A percentile compares a stretch with the other conserved stretches of the same genome.
phyloP scores from a whole-genome alignment of 2,797 vertebrate species.

The Phyllotis vaccarum region DNA sequence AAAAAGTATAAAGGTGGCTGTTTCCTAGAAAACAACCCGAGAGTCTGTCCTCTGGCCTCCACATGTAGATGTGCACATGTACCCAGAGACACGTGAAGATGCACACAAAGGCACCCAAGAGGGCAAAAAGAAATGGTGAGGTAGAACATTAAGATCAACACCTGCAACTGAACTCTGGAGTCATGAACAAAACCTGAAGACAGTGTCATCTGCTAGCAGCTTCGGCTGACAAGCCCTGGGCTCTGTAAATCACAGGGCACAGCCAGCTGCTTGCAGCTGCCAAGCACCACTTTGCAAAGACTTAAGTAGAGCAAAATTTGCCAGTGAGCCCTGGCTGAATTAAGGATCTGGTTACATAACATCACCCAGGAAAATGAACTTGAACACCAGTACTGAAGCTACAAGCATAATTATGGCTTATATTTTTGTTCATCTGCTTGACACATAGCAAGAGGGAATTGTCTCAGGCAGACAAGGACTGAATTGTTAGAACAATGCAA shows the following conservation, averaged over 20 bases:
- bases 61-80: background rate
- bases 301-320: slow-evolving; percentile 71
- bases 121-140: background rate
- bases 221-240: slow-evolving; percentile 78
- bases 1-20: background rate
- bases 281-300: slow-evolving; percentile 68
- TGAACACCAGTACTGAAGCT: slow-evolving; percentile 77
- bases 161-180: slow-evolving; percentile 42
- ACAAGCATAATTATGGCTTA: slow-evolving; percentile 82
- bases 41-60: background rate
- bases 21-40: background rate
- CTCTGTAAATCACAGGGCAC: slow-evolving; percentile 78
- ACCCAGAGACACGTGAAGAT: background rate
- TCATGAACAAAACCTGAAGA: slow-evolving; percentile 79
- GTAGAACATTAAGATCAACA: slow-evolving; percentile 52
- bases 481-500: slow-evolving; percentile 63
- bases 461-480: slow-evolving; percentile 76
- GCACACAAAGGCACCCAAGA: background rate
- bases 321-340: slow-evolving; percentile 61
- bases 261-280: slow-evolving; percentile 78
- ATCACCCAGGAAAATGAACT: slow-evolving; percentile 70
- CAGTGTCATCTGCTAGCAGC: slow-evolving; percentile 71
- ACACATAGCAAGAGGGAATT: slow-evolving; percentile 80
- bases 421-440: slow-evolving; percentile 83
- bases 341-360: slow-evolving; percentile 77